phyloP scores from a whole-genome alignment of 92 coral and sea anemone species.

The Ricordea florida region DNA sequence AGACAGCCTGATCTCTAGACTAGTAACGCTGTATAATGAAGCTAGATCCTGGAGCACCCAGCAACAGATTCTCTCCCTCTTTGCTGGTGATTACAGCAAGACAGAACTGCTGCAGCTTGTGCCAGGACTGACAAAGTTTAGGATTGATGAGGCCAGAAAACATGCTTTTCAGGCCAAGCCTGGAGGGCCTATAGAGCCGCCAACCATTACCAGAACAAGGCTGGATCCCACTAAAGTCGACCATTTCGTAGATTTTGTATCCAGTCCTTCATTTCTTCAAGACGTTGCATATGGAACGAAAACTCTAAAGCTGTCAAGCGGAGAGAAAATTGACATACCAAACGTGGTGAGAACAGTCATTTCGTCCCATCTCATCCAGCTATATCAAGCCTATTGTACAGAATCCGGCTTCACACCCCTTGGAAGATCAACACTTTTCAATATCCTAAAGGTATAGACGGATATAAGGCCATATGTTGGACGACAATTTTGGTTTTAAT shows the following conservation, averaged over 20 bases:
- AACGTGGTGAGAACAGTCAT: no score
- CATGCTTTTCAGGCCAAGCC: conserved; percentile 25
- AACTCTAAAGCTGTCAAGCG: conserved; percentile 22
- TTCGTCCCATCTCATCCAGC: no score
- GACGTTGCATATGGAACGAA: conserved; percentile 51
- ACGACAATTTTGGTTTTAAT: no score
- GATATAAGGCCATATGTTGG: no score
- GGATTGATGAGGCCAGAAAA: conserved; percentile 42
- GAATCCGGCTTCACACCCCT: no score
- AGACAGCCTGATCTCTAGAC: conserved; percentile 20
- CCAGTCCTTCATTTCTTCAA: conserved; percentile 39
- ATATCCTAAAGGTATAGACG: no score
- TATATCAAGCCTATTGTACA: no score
- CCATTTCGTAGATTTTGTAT: conserved; percentile 36
- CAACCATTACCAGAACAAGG: conserved; percentile 8
- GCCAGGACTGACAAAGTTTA: conserved; percentile 45
- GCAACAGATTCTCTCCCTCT: conserved; percentile 38
- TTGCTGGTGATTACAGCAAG: conserved; percentile 18
- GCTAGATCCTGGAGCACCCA: conserved; percentile 27
- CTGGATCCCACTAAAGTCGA: conserved; percentile 37
- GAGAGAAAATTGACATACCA: conserved; percentile 26
- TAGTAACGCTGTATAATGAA: conserved; percentile 24
- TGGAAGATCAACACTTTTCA: no score
- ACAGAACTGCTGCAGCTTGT: conserved; percentile 31
- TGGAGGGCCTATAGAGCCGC: conserved; percentile 32